These are phyloP conservation scores for Sparus aurata DNA, from an alignment of 2,797 vertebrate species.

Conservation along the genomic window DNA sequence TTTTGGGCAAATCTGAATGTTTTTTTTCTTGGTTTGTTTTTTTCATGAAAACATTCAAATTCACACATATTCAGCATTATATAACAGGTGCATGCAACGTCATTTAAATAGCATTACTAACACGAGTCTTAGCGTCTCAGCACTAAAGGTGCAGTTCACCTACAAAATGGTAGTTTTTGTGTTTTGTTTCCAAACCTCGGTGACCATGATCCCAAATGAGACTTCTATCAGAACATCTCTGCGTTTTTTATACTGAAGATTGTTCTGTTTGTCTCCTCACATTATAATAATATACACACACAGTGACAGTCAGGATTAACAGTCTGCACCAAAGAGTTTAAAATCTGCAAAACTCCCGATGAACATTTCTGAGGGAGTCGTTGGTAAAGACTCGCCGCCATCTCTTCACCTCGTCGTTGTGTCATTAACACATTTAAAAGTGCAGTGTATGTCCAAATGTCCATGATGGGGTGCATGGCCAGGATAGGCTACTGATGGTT, in stretches of 20 bases:
- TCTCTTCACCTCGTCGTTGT: constrained; percentile 1
- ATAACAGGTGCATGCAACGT: neutral
- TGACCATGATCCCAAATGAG: neutral
- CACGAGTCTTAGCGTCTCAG: neutral
- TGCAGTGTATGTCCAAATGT: constrained; percentile 68
- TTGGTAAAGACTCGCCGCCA: neutral
- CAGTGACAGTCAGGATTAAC: constrained; percentile 43
- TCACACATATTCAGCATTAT: neutral
- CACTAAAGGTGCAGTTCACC: neutral
- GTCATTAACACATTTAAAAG: constrained; percentile 43
- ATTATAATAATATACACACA: neutral
- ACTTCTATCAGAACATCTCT: neutral
- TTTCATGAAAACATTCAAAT: neutral
- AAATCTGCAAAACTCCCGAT: neutral
- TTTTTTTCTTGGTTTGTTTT: neutral
- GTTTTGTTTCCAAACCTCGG: neutral
- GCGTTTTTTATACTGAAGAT: neutral
- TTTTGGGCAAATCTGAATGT: no score
- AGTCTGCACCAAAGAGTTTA: neutral
- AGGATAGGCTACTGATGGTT: constrained; percentile 75
- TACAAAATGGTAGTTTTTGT: neutral
- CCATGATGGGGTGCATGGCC: constrained; percentile 74
- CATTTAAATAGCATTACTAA: neutral
- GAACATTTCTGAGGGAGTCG: neutral
- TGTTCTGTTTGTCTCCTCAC: no score